These are phyloP conservation scores for Rachycentron canadum DNA, from an alignment of 2,797 vertebrate species.

Conservation along the genomic window DNA sequence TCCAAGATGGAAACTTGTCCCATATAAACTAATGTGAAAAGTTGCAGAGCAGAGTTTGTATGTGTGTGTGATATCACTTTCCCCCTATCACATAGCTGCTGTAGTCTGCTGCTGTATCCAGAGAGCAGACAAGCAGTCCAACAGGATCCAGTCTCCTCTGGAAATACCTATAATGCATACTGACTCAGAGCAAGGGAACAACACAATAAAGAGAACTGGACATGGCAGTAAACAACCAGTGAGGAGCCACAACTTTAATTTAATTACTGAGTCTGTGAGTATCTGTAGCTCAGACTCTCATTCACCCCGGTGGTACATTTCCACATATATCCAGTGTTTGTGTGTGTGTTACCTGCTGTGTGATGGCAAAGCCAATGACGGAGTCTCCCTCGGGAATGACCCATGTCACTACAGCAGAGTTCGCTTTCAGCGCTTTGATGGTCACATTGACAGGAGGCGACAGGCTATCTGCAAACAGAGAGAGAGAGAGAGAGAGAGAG, in stretches of 20 bases:
- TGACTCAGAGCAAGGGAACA: constrained; percentile 22
- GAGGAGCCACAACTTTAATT: constrained; percentile 42
- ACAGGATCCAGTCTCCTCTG: constrained; percentile 3
- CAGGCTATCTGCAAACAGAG: constrained; percentile 88
- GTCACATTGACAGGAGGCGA: constrained; percentile 96
- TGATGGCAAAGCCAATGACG: constrained; percentile 97
- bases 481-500: constrained; percentile 32
- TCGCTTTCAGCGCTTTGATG: constrained; percentile 92
- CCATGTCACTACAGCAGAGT: constrained; percentile 96
- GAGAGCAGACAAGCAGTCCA: constrained; percentile 33
- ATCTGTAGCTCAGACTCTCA: neutral
- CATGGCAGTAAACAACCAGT: constrained; percentile 30
- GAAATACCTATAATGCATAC: constrained; percentile 50
- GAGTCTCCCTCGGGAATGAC: constrained; percentile 94
- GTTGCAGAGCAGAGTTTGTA: constrained; percentile 11
- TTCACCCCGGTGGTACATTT: neutral
- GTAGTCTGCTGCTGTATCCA: constrained; percentile 21
- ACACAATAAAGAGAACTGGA: constrained; percentile 24
- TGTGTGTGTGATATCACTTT: constrained; percentile 33
- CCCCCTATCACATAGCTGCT: constrained; percentile 45
- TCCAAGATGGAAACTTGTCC: neutral
- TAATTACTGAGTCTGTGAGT: constrained; percentile 8
- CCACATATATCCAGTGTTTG: constrained; percentile 1
- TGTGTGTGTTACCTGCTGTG: constrained; percentile 88
- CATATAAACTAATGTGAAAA: neutral